Evolutionary conservation across 2,888 invertebrate genomes (phyloP).

Genomic region (Volucella zonaria): DNA sequence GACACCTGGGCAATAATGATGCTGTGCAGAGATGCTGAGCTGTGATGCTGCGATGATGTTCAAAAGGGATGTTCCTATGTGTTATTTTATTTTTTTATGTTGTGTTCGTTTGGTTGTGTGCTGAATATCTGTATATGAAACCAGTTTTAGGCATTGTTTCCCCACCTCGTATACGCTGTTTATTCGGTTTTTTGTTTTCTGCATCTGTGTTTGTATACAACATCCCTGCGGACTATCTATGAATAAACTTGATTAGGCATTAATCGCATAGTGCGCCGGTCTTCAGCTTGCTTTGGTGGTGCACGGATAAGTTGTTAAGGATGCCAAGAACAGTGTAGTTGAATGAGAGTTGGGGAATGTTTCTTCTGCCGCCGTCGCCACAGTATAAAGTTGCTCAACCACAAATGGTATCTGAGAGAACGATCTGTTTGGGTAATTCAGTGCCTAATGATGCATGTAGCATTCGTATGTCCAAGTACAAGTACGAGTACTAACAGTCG

Average conservation of each 20-base stretch:
- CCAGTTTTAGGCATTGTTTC: conserved; percentile 71
- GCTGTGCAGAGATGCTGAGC: conserved; percentile 18
- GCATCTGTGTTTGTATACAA: not conserved
- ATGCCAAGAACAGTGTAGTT: conserved; percentile 27
- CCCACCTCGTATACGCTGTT: conserved; percentile 42
- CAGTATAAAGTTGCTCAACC: conserved; percentile 7
- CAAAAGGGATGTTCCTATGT: conserved; percentile 63
- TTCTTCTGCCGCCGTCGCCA: not conserved
- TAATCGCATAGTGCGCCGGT: conserved; percentile 53
- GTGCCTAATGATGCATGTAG: conserved; percentile 35
- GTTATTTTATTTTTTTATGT: not conserved
- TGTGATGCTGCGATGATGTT: conserved; percentile 1
- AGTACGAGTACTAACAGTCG: too few relatives aligned
- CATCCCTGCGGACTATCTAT: conserved; percentile 6
- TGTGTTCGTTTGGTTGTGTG: conserved; percentile 18
- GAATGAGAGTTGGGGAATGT: conserved; percentile 50
- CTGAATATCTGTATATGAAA: conserved; percentile 17
- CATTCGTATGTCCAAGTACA: too few relatives aligned
- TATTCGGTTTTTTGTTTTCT: not conserved
- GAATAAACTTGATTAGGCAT: conserved; percentile 69
- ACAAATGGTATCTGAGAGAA: conserved; percentile 17
- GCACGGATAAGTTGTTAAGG: conserved; percentile 13
- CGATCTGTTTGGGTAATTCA: conserved; percentile 41
- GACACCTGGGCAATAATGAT: conserved; percentile 67
- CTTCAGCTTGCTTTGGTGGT: not conserved